phyloP scores from a whole-genome alignment of 2,797 vertebrate species.

The Amblyopsis hoosieri region DNA sequence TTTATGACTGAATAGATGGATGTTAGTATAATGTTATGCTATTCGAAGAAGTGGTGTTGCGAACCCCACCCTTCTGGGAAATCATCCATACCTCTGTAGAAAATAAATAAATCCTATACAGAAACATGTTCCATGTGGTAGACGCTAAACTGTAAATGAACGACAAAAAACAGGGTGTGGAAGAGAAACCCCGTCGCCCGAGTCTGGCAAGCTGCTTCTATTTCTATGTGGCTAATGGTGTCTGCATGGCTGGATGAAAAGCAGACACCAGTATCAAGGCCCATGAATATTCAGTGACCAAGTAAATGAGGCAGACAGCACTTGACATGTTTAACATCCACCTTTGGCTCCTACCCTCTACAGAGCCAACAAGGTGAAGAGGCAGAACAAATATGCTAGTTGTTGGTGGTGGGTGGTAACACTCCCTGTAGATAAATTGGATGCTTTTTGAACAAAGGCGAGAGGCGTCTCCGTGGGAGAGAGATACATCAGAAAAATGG shows the following conservation, averaged over 20 bases:
- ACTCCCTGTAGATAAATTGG: conserved; percentile 50
- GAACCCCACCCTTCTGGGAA: too few species aligned
- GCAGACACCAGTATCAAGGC: conserved; percentile 55
- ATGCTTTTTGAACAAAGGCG: conserved; percentile 41
- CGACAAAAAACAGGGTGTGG: background rate
- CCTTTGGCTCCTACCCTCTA: conserved; percentile 64
- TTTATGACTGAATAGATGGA: too few species aligned
- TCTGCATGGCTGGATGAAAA: conserved; percentile 51
- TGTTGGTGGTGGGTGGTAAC: conserved; percentile 54
- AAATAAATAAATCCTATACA: too few species aligned
- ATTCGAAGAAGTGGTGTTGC: too few species aligned
- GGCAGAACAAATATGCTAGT: conserved; percentile 57
- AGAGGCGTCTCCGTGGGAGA: conserved; percentile 40
- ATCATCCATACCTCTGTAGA: too few species aligned
- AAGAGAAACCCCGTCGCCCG: background rate
- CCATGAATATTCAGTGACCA: conserved; percentile 73
- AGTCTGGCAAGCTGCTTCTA: too few species aligned
- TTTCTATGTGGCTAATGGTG: conserved; percentile 5
- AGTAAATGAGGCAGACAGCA: conserved; percentile 71
- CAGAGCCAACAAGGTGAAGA: conserved; percentile 66
- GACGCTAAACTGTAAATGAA: too few species aligned
- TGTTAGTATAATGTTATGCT: too few species aligned
- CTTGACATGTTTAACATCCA: conserved; percentile 73
- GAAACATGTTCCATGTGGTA: too few species aligned
- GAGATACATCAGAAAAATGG: conserved; percentile 45